Conservation (phyloP, 1,140 invertebrate species). For the Pseudoatta argentina region DNA sequence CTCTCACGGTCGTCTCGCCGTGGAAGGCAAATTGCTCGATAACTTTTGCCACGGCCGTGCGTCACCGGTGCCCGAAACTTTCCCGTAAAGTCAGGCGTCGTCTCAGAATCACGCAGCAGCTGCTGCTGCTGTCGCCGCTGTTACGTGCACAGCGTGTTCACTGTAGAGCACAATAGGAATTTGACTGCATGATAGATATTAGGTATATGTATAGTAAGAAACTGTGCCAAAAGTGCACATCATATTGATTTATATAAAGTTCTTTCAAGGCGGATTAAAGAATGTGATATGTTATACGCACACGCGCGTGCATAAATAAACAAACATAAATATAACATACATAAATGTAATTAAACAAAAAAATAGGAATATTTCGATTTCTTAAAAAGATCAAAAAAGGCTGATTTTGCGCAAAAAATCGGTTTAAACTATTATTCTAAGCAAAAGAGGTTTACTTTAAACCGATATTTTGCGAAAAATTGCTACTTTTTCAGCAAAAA, state of each 20-base stretch:
- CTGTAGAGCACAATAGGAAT: slow-evolving; percentile 6
- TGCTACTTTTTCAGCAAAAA: too few relatives aligned
- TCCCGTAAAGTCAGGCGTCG: slow-evolving; percentile 51
- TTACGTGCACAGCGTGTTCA: slow-evolving; percentile 25
- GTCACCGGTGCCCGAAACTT: slow-evolving; percentile 61
- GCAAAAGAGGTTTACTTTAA: too few relatives aligned
- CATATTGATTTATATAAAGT: slow-evolving; percentile 6
- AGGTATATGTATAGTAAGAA: not conserved
- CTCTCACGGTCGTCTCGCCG: slow-evolving; percentile 29
- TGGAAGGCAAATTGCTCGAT: slow-evolving; percentile 68
- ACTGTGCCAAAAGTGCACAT: not conserved
- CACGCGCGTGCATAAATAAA: too few relatives aligned
- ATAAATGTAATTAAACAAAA: too few relatives aligned
- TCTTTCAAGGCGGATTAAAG: not conserved
- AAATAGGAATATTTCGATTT: too few relatives aligned
- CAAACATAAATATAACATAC: not conserved
- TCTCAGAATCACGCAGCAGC: slow-evolving; percentile 53
- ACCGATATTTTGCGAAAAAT: too few relatives aligned
- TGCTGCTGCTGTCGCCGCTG: slow-evolving; percentile 15
- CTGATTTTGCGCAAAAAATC: too few relatives aligned
- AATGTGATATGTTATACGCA: not conserved
- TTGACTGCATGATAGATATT: slow-evolving; percentile 35
- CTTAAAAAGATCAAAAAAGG: too few relatives aligned
- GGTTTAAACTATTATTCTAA: too few relatives aligned
- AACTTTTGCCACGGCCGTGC: slow-evolving; percentile 61